These are phyloP conservation scores for Daktulosphaira vitifoliae DNA, from an alignment of 1,140 invertebrate species.

Conservation along the genomic window DNA sequence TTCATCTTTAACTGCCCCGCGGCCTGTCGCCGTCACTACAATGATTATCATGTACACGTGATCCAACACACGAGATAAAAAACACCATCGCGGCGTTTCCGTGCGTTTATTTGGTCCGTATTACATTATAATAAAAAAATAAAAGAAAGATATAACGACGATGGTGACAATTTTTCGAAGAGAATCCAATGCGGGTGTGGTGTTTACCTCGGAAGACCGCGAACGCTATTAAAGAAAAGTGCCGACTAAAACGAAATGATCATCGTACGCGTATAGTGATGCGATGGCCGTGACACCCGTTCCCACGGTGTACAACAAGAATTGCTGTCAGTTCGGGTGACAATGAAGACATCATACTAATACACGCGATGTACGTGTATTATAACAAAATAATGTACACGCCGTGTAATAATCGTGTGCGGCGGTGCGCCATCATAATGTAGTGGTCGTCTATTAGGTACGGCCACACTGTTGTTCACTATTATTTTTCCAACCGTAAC, in stretches of 20 bases:
- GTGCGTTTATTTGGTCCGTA: neutral
- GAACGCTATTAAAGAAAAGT: neutral
- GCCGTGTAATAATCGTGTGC: conserved; percentile 26
- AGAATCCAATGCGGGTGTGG: neutral
- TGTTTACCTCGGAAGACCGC: neutral
- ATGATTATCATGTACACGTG: neutral
- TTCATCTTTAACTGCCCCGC: neutral
- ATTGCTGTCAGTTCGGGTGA: too few relatives aligned
- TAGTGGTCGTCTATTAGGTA: conserved; percentile 2
- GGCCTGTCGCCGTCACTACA: neutral
- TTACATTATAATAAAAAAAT: neutral
- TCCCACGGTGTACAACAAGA: too few relatives aligned
- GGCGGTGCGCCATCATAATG: conserved; percentile 1
- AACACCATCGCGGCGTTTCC: conserved; percentile 1
- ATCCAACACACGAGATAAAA: neutral
- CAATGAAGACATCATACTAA: too few relatives aligned
- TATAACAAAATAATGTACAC: neutral
- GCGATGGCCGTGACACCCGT: too few relatives aligned
- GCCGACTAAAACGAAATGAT: too few relatives aligned
- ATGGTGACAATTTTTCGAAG: too few relatives aligned
- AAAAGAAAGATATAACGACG: too few relatives aligned
- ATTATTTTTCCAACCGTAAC: too few relatives aligned
- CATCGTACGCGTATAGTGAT: too few relatives aligned
- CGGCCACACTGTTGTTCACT: neutral
- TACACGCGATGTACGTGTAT: too few relatives aligned